Percentiles rank a stretch among this genome's conserved stretches.
These are phyloP conservation scores for Cristatella mucedo DNA, from an alignment of 2,888 invertebrate genomes.

Conservation along the genomic window DNA sequence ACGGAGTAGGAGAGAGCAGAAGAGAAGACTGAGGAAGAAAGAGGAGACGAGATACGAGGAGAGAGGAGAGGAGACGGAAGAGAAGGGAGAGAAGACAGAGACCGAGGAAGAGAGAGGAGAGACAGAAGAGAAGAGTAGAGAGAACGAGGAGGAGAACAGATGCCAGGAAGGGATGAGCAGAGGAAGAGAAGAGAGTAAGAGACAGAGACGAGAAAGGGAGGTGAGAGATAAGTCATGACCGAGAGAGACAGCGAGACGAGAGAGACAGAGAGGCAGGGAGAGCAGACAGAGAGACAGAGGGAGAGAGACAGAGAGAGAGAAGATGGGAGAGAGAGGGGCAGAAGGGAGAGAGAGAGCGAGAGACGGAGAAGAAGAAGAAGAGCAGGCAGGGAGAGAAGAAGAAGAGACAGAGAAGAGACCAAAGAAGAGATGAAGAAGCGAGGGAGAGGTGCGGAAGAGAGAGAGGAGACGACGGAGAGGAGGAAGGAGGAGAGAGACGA, in stretches of 20 bases:
- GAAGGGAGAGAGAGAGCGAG: background rate
- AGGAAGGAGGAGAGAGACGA: background rate
- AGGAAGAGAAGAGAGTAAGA: slow-evolving; percentile 4
- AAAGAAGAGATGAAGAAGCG: background rate
- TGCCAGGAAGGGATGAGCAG: background rate
- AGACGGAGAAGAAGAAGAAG: background rate
- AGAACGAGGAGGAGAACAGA: slow-evolving; percentile 3
- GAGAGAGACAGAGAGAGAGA: background rate
- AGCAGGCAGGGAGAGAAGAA: background rate
- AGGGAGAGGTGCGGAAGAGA: background rate
- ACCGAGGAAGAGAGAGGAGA: background rate
- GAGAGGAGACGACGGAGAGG: background rate
- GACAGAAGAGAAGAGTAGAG: background rate
- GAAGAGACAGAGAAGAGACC: background rate
- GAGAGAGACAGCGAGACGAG: background rate
- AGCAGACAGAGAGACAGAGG: background rate
- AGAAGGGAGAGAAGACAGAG: background rate
- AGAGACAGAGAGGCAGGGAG: background rate
- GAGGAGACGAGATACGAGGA: background rate
- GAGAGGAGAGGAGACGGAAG: background rate
- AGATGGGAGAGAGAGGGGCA: background rate
- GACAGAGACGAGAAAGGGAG: background rate
- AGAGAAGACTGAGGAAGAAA: background rate
- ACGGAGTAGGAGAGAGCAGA: no score
- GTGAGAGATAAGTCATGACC: background rate